Percentiles rank a stretch among this genome's conserved stretches.
Conservation (phyloP, 2,113 vertebrate species). For the Burhinus bistriatus region DNA sequence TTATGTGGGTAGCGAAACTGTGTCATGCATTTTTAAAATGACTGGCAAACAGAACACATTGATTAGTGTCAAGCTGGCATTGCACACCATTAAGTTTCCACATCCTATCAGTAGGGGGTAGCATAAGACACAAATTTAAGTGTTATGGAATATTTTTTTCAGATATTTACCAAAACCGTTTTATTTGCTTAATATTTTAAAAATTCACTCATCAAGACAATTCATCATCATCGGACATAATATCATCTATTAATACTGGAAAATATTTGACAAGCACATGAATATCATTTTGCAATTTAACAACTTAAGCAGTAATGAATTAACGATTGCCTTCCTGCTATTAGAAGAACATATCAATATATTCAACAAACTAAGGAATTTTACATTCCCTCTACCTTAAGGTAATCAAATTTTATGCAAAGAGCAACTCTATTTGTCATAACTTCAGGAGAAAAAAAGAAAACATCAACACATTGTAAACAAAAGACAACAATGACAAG, state of each 20-base stretch:
- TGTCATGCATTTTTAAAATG: not conserved
- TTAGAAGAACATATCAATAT: not conserved
- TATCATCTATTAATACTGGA: not conserved
- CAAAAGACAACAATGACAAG: not conserved
- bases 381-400: not conserved
- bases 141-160: accelerated
- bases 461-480: not conserved
- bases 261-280: not conserved
- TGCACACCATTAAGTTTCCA: not conserved
- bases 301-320: not conserved
- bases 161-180: accelerated
- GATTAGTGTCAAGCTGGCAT: not conserved
- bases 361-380: not conserved
- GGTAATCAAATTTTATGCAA: accelerated
- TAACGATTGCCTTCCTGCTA: not conserved
- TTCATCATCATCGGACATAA: not conserved
- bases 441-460: not conserved
- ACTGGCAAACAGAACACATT: not conserved
- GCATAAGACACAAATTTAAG: accelerated
- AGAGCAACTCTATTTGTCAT: not conserved
- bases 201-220: not conserved
- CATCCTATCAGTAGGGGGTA: not conserved
- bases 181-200: not conserved
- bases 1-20: accelerated
- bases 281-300: not conserved